These are phyloP conservation scores for Muscicapa striata DNA, from an alignment of 2,797 vertebrate genomes.

Conservation along the genomic window DNA sequence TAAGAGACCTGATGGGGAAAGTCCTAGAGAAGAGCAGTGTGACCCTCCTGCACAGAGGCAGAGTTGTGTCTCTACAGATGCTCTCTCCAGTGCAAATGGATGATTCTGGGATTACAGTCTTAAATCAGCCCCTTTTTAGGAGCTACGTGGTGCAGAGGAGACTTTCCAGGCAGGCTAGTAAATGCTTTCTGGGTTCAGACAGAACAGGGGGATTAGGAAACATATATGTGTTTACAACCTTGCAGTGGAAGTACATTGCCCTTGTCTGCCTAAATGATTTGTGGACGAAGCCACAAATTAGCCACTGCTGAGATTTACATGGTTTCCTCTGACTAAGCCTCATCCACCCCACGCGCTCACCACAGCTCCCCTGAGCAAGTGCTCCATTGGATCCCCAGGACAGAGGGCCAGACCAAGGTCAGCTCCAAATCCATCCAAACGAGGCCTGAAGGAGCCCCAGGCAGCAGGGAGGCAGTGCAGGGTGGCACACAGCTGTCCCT, in stretches of 20 bases:
- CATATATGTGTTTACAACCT: background rate
- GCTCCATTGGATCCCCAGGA: accelerated
- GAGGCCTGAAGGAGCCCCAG: background rate
- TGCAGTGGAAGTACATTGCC: background rate
- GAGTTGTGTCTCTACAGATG: background rate
- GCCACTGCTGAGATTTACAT: background rate
- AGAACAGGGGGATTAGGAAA: background rate
- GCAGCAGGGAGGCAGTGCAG: background rate
- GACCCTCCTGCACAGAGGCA: background rate
- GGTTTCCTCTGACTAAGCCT: background rate
- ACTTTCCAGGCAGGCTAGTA: background rate
- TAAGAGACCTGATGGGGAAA: accelerated
- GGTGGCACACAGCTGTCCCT: background rate
- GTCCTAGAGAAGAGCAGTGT: background rate
- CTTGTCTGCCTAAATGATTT: background rate
- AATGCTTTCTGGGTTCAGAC: background rate
- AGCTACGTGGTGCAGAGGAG: background rate
- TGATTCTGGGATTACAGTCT: background rate
- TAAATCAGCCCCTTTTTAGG: background rate
- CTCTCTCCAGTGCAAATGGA: background rate
- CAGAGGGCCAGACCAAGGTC: background rate
- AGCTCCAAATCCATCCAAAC: background rate
- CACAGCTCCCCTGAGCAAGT: background rate
- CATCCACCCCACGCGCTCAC: accelerated
- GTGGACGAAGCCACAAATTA: background rate